Percentiles rank a stretch among this genome's conserved stretches.
phyloP scores from a whole-genome alignment of 2,113 vertebrate species.

The Nyctibius bracteatus region DNA sequence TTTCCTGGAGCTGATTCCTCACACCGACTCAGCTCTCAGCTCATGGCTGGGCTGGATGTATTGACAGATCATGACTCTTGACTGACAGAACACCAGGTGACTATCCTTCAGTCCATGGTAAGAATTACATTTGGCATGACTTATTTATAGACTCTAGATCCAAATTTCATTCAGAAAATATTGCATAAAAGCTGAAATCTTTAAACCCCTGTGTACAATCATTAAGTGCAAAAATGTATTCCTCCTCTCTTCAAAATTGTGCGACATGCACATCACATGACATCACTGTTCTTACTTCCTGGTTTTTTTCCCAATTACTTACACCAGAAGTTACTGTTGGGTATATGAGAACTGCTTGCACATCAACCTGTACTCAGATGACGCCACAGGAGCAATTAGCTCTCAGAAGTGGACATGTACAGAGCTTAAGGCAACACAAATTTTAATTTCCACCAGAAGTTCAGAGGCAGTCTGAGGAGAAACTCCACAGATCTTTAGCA shows the following conservation, averaged over 20 bases:
- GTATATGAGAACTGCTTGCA: not conserved
- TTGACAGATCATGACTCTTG: not conserved
- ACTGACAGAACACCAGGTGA: not conserved
- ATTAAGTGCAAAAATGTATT: not conserved
- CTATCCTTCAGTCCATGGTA: not conserved
- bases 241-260: not conserved
- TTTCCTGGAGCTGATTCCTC: not conserved
- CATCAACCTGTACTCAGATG: not conserved
- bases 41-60: not conserved
- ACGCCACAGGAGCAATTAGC: not conserved
- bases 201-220: not conserved
- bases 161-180: not conserved
- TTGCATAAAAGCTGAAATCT: not conserved
- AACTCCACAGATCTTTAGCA: not conserved
- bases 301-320: not conserved
- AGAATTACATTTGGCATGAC: not conserved
- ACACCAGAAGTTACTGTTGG: not conserved
- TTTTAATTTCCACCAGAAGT: not conserved
- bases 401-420: not conserved
- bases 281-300: not conserved
- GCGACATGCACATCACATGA: too few relatives aligned
- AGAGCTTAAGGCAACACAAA: not conserved
- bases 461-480: not conserved
- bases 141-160: not conserved
- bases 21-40: not conserved